Percentiles rank a stretch among this genome's conserved stretches.
Evolutionary conservation across 2,113 vertebrate species (phyloP).

Genomic region (Chloroceryle aenea): DNA sequence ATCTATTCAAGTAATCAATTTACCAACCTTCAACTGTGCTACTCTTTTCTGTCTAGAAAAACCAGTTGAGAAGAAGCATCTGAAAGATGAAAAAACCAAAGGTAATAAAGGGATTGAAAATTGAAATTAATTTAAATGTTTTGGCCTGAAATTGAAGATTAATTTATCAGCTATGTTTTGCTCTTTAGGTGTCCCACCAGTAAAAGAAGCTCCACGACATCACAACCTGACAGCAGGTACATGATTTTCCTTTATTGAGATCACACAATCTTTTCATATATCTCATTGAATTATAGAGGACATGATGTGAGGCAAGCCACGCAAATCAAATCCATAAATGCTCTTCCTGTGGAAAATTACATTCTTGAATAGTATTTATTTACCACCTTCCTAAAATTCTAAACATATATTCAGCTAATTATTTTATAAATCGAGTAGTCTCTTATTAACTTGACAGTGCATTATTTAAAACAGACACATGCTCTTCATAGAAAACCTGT

Average conservation of each 20-base stretch:
- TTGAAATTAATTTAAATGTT: background rate
- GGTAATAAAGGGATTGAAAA: slow-evolving; percentile 33
- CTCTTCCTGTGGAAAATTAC: background rate
- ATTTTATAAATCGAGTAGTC: background rate
- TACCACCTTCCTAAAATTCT: background rate
- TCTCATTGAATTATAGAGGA: background rate
- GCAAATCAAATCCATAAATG: background rate
- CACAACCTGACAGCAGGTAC: slow-evolving; percentile 73
- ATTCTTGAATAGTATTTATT: background rate
- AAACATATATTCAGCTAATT: background rate
- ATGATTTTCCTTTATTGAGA: background rate
- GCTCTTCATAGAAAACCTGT: background rate
- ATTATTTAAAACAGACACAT: background rate
- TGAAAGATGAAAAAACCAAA: slow-evolving; percentile 58
- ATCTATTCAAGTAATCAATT: background rate
- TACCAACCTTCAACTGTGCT: background rate
- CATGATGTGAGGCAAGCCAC: background rate
- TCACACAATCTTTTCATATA: background rate
- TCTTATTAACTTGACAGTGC: background rate
- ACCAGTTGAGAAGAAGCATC: slow-evolving; percentile 26
- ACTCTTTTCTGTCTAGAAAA: slow-evolving; percentile 50
- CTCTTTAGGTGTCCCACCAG: background rate
- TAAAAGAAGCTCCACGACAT: slow-evolving; percentile 55
- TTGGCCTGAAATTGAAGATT: background rate
- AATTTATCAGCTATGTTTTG: background rate